Evolutionary conservation across 2,888 invertebrate genomes (phyloP).

Genomic region (Desoria tigrina): DNA sequence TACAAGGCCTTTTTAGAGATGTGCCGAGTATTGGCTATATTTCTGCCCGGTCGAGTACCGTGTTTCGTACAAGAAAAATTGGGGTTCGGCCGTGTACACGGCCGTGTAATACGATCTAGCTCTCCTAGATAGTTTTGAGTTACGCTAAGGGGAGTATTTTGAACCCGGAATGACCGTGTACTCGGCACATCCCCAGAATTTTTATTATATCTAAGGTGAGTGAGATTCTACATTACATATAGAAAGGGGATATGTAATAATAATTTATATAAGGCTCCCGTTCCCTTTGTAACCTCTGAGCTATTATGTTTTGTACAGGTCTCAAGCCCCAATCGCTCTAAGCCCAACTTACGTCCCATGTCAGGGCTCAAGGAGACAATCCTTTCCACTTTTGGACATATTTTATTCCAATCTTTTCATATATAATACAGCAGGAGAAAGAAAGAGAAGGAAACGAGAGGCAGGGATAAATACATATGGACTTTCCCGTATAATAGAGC

Average conservation of each 20-base stretch:
- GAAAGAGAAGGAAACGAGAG: constrained; percentile 1
- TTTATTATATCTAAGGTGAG: too few species aligned
- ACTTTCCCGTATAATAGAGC: too few species aligned
- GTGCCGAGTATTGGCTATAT: too few species aligned
- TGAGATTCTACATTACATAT: too few species aligned
- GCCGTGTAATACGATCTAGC: too few species aligned
- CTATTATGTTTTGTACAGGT: background rate
- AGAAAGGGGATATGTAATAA: background rate
- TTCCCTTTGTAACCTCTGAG: constrained; percentile 16
- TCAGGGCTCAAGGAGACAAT: background rate
- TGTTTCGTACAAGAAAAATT: too few species aligned
- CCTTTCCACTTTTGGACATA: constrained; percentile 1
- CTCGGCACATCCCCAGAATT: background rate
- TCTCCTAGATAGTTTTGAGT: too few species aligned
- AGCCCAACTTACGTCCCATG: constrained; percentile 15
- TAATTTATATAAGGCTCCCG: constrained; percentile 10
- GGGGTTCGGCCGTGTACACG: too few species aligned
- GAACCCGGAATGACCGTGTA: background rate
- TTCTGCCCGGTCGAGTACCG: too few species aligned
- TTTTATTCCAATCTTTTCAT: background rate
- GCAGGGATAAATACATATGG: too few species aligned
- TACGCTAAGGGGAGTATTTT: too few species aligned
- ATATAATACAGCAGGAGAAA: background rate
- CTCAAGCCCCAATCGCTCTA: background rate
- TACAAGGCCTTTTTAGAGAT: too few species aligned